A percentile compares a stretch with the other conserved stretches of the same genome.
Evolutionary conservation across 1,140 invertebrate species (phyloP).

Genomic region (Aphis craccivora): DNA sequence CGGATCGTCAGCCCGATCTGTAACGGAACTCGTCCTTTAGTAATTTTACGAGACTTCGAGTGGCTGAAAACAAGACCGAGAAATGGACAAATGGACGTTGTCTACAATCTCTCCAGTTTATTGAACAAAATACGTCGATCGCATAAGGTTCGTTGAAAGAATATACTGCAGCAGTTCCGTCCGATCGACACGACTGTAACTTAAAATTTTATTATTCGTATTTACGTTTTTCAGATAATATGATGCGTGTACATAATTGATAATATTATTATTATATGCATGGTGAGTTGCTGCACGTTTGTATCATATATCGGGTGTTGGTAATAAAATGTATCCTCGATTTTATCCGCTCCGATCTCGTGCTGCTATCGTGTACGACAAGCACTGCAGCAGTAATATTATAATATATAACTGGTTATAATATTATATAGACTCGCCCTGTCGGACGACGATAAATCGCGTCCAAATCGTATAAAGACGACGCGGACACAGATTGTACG

Average conservation of each 20-base stretch:
- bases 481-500: too few species aligned
- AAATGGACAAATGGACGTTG: too few species aligned
- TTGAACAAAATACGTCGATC: neutral
- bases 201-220: neutral
- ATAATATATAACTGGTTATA: conserved; percentile 9
- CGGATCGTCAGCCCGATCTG: neutral
- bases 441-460: neutral
- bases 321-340: neutral
- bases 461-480: neutral
- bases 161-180: neutral
- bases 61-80: too few species aligned
- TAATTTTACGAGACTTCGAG: too few species aligned
- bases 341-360: neutral
- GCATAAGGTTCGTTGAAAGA: neutral
- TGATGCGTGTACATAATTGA: neutral
- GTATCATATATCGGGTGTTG: neutral
- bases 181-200: neutral
- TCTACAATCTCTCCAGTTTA: too few species aligned
- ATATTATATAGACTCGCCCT: too few species aligned
- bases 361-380: neutral
- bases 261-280: neutral
- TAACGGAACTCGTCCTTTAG: too few species aligned
- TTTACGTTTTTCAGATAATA: neutral
- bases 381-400: neutral
- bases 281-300: neutral